These are phyloP conservation scores for Pseudolycoriella hygida DNA, from an alignment of 2,888 invertebrate genomes.

Conservation along the genomic window DNA sequence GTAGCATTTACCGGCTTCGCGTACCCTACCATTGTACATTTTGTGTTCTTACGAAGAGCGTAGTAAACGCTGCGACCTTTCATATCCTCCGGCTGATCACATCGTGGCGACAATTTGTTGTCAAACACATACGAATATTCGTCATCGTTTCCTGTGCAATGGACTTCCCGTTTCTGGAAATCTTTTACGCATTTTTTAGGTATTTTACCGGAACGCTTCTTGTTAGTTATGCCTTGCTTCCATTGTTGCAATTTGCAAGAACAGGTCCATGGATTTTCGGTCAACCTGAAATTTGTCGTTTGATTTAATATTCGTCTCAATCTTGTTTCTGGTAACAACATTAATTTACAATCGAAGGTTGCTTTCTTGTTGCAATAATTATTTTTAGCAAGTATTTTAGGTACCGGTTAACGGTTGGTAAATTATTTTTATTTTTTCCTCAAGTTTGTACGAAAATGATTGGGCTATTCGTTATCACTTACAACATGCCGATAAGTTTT, in stretches of 20 bases:
- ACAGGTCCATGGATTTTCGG: conserved; percentile 53
- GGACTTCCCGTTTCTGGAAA: conserved; percentile 23
- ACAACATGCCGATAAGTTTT: too few relatives aligned
- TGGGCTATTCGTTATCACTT: too few relatives aligned
- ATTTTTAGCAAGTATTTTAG: too few relatives aligned
- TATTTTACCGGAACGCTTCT: conserved; percentile 14
- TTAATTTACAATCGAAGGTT: too few relatives aligned
- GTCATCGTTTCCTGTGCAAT: conserved; percentile 13
- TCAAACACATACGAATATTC: conserved; percentile 34
- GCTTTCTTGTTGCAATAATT: too few relatives aligned
- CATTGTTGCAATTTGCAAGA: conserved; percentile 46
- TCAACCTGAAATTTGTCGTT: conserved; percentile 28
- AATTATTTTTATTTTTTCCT: too few relatives aligned
- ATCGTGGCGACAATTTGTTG: conserved; percentile 41
- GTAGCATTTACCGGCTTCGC: not conserved
- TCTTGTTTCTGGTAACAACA: too few relatives aligned
- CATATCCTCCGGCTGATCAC: conserved; percentile 37
- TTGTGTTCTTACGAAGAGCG: conserved; percentile 37
- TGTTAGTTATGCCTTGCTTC: conserved; percentile 41
- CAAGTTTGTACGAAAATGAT: too few relatives aligned
- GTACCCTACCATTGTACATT: too few relatives aligned
- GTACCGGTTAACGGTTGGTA: too few relatives aligned
- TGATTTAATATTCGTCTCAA: too few relatives aligned
- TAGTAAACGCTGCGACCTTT: conserved; percentile 44
- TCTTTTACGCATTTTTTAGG: conserved; percentile 16